Conservation (phyloP, 2,888 invertebrate species). For the Heteromurus nitidus region DNA sequence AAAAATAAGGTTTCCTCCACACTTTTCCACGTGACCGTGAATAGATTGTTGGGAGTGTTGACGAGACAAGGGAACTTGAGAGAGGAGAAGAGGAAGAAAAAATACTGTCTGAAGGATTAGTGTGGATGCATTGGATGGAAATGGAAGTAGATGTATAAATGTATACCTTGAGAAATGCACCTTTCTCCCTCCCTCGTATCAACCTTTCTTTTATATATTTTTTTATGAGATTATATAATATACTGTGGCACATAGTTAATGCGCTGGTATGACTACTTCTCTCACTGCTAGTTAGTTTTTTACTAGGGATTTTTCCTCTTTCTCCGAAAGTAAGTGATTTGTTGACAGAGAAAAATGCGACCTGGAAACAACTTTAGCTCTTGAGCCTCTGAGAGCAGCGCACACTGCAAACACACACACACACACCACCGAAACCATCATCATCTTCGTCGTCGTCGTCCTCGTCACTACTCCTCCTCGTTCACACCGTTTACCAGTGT, state of each 20-base stretch:
- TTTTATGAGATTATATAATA: slow-evolving; percentile 24
- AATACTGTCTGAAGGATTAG: too few relatives aligned
- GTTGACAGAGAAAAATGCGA: slow-evolving; percentile 67
- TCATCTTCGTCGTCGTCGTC: not conserved
- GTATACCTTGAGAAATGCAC: too few relatives aligned
- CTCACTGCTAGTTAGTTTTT: too few relatives aligned
- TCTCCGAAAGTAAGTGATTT: slow-evolving; percentile 56
- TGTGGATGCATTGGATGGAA: too few relatives aligned
- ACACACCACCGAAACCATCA: too few relatives aligned
- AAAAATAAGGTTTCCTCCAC: not conserved
- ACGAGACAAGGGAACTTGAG: not conserved
- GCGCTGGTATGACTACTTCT: not conserved
- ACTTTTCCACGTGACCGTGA: not conserved
- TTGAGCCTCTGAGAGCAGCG: slow-evolving; percentile 21
- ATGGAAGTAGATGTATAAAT: too few relatives aligned
- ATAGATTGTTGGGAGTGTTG: too few relatives aligned
- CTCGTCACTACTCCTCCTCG: too few relatives aligned
- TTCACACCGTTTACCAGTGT: too few relatives aligned
- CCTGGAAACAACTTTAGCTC: slow-evolving; percentile 52
- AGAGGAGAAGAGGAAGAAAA: too few relatives aligned
- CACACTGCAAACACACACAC: too few relatives aligned
- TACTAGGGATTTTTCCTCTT: too few relatives aligned
- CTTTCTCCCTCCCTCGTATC: not conserved
- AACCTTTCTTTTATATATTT: slow-evolving; percentile 11
- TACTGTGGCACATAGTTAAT: not conserved